Evolutionary conservation across 2,797 vertebrate species (phyloP), one percentile per base, ranked within the genome.

Genomic region (Brachyalestes nurse): DNA sequence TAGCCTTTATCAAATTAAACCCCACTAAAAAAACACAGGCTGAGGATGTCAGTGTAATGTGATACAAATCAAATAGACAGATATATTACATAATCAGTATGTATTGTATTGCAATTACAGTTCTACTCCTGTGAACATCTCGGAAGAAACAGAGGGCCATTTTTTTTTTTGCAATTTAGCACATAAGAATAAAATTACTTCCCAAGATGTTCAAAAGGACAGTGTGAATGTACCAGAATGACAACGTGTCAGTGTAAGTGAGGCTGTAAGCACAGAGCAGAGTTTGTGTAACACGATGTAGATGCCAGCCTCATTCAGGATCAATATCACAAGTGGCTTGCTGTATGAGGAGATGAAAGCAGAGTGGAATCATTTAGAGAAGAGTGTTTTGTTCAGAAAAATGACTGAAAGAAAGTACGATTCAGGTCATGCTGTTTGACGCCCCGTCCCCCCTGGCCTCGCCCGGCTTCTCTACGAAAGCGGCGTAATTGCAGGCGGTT

Each of bases 351-450:
- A 80, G 80, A 85, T 85, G 77, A 83, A 85, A 70, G 73, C 62
- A 21, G 51, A 65, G 61, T 19, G 38, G 47, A 81, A 75, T 78
- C 74, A 77, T 74, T 64, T 28, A 60, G 45, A 72, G 51, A 61
- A 71, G 77, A 75, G 47, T 79, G 51, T 79, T 79, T 79, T 73
- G 79, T 74, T 67, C 21, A 21, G 72, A 83, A 78, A 85, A 82
- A 83, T 77, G 57, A 57, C 62, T 28, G 61, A 78, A 61, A 78
- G 53, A 57, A 78, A 84, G 42, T 69, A 17, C 14, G 77, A 81
- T 84, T 84, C 38, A 40, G 86, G 73, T 84, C 83, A 81, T 47
- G 73, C 53, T 57, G 80, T 71, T 81, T 74, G 78, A 80, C 72
- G 55, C 42, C 61, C 71, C 65, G 64, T n/a, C 72, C 38, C 21